Evolutionary conservation across 2,113 vertebrate genomes (phyloP).

Genomic region (Chaetodon auriga): DNA sequence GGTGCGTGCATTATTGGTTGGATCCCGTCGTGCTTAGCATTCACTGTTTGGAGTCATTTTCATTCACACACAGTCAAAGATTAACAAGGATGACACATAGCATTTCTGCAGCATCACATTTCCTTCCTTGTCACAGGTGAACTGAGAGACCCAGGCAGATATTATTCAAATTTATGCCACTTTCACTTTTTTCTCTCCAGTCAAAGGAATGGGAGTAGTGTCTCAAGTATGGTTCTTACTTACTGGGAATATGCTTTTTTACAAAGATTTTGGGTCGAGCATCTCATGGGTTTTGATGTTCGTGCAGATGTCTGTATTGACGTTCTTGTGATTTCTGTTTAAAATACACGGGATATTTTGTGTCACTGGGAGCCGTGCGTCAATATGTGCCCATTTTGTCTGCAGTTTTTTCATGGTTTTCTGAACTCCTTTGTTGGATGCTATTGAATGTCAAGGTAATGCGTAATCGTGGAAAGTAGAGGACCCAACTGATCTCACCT

Average conservation of each 20-base stretch:
- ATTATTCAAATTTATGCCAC: slow-evolving; percentile 72
- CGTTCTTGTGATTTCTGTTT: slow-evolving; percentile 17
- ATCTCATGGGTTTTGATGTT: slow-evolving; percentile 38
- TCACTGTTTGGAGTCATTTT: slow-evolving; percentile 46
- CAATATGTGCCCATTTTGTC: slow-evolving; percentile 19
- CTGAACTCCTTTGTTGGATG: slow-evolving; percentile 5
- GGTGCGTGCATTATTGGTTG: slow-evolving; percentile 52
- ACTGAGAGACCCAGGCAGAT: slow-evolving; percentile 57
- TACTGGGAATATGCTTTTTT: slow-evolving; percentile 39
- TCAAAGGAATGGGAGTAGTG: slow-evolving; percentile 41
- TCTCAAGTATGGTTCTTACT: slow-evolving; percentile 31
- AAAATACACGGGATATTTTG: slow-evolving; percentile 19
- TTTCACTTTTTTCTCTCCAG: slow-evolving; percentile 46
- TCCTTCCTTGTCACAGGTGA: slow-evolving; percentile 67
- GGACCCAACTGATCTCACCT: neutral
- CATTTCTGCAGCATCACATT: slow-evolving; percentile 58
- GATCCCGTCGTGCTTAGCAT: slow-evolving; percentile 38
- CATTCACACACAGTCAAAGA: slow-evolving; percentile 63
- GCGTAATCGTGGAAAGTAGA: neutral
- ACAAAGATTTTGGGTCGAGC: slow-evolving; percentile 26
- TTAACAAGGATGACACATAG: slow-evolving; percentile 59
- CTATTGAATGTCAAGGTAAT: slow-evolving; percentile 16
- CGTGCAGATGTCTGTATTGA: slow-evolving; percentile 35
- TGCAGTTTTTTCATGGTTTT: slow-evolving; percentile 15
- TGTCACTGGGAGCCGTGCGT: neutral